Conservation (phyloP, 2,797 vertebrate species). For the Enteromius radiatus region DNA sequence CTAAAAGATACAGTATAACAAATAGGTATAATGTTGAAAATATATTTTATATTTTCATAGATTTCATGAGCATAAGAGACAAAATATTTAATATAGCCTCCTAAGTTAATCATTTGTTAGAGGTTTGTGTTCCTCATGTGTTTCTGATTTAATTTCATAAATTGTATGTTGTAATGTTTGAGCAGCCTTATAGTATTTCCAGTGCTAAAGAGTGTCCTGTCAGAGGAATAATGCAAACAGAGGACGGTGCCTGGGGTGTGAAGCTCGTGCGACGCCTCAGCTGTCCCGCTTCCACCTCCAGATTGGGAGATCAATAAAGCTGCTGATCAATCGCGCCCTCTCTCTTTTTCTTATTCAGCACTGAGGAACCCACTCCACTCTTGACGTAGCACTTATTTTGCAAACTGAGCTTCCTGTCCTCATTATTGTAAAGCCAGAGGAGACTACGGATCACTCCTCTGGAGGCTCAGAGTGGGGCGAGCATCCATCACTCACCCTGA, state of each 20-base stretch:
- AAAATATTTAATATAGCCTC: not conserved
- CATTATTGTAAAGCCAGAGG: constrained; percentile 57
- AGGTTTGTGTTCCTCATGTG: not conserved
- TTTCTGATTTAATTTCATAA: not conserved
- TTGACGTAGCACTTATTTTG: constrained; percentile 55
- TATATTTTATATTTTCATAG: too few relatives aligned
- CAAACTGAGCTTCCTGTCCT: constrained; percentile 57
- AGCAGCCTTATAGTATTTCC: constrained; percentile 1
- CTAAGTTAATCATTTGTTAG: not conserved
- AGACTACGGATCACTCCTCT: constrained; percentile 63
- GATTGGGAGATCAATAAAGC: constrained; percentile 61
- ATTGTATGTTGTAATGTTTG: not conserved
- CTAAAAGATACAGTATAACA: not conserved
- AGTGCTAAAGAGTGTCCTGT: constrained; percentile 41
- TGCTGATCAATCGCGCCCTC: constrained; percentile 57
- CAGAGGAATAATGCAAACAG: constrained; percentile 27
- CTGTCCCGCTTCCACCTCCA: constrained; percentile 51
- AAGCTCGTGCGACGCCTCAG: constrained; percentile 51
- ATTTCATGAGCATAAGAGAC: not conserved
- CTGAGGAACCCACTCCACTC: constrained; percentile 61
- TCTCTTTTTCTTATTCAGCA: constrained; percentile 63
- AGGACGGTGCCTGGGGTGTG: constrained; percentile 46
- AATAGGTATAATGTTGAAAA: not conserved
- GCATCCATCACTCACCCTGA: constrained; percentile 65
- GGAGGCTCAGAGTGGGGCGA: constrained; percentile 56